Evolutionary conservation across 2,113 vertebrate species (phyloP).

Genomic region (Hepsetus odoe): DNA sequence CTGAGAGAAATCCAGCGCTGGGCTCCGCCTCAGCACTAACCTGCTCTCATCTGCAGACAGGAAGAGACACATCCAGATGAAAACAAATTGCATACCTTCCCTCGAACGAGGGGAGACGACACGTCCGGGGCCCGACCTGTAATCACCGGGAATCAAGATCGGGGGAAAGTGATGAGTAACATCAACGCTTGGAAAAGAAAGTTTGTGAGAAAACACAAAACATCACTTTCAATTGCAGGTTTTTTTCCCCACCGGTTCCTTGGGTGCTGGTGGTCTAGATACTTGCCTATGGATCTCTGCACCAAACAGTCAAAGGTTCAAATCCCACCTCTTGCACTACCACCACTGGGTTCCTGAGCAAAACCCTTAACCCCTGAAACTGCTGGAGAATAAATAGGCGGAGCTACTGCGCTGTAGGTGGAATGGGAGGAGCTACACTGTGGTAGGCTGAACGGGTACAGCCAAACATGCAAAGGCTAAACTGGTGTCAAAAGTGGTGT

Average conservation of each 20-base stretch:
- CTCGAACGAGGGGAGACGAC: not conserved
- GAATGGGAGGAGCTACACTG: too few species aligned
- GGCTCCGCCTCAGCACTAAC: constrained; percentile 2
- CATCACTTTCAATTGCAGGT: not conserved
- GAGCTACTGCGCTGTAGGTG: too few species aligned
- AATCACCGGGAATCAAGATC: not conserved
- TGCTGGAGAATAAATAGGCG: too few species aligned
- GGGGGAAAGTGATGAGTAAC: not conserved
- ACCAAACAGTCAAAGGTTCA: too few species aligned
- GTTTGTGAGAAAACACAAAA: not conserved
- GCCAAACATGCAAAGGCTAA: too few species aligned
- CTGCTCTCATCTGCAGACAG: not conserved
- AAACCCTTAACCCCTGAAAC: too few species aligned
- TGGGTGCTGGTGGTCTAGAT: too few species aligned
- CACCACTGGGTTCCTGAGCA: too few species aligned
- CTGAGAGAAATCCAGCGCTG: not conserved
- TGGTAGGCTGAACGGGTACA: too few species aligned
- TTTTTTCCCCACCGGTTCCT: not conserved
- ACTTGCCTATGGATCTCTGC: too few species aligned
- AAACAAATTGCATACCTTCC: not conserved
- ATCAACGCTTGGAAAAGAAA: not conserved
- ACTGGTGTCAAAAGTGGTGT: too few species aligned
- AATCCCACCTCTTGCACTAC: too few species aligned
- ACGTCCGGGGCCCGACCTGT: not conserved
- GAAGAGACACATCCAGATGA: not conserved